Conservation (phyloP, 2,797 vertebrate genomes). For the Eospalax fontanierii region DNA sequence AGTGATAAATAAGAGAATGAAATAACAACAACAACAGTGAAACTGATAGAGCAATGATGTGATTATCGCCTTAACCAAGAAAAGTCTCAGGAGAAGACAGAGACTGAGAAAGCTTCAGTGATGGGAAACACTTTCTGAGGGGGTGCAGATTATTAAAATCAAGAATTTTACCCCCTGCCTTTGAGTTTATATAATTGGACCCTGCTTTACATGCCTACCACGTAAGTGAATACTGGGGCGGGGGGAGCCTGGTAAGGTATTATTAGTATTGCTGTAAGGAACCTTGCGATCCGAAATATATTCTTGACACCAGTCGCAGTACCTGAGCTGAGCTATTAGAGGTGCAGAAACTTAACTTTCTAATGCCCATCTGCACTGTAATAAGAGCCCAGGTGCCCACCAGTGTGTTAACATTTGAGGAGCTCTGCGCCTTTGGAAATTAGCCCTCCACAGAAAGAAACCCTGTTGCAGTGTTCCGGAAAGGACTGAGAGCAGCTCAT, state of each 20-base stretch:
- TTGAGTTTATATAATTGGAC: neutral
- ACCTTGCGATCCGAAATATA: neutral
- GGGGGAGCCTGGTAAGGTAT: neutral
- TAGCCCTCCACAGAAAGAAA: neutral
- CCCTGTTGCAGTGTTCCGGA: neutral
- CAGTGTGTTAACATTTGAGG: neutral
- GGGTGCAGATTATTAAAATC: neutral
- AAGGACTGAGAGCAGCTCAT: neutral
- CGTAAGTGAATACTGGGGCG: neutral
- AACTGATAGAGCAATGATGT: neutral
- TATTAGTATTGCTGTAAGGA: neutral
- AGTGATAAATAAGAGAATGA: neutral
- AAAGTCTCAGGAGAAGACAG: constrained; percentile 10
- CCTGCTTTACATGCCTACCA: neutral
- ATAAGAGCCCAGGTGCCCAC: neutral
- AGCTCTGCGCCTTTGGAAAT: neutral
- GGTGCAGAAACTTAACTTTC: neutral
- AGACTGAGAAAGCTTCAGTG: neutral
- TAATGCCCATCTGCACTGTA: neutral
- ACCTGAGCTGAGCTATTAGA: neutral
- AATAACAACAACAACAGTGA: neutral
- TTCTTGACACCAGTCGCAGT: neutral
- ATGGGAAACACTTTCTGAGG: neutral
- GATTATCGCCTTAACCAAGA: neutral
- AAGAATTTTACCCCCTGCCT: neutral